phyloP scores from a whole-genome alignment of 2,797 vertebrate genomes.

The Hypotaenidia philippensis region DNA sequence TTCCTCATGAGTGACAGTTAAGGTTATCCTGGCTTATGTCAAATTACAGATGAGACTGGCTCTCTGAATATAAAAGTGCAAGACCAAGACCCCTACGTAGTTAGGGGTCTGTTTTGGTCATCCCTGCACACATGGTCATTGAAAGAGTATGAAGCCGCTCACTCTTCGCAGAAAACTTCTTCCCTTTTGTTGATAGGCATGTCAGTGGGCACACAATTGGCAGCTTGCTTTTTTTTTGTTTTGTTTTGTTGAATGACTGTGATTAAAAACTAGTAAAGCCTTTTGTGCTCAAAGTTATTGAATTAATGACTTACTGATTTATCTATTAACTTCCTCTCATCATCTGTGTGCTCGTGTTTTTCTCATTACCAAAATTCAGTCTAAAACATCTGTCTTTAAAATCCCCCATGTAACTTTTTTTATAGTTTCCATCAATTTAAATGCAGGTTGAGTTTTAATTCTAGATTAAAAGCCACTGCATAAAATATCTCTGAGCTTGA shows the following conservation, averaged over 20 bases:
- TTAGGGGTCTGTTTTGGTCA: neutral
- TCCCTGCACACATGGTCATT: neutral
- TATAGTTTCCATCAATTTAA: neutral
- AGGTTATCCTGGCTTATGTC: neutral
- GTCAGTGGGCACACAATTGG: neutral
- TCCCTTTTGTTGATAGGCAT: neutral
- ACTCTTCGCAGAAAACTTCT: neutral
- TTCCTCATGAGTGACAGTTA: neutral
- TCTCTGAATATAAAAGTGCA: neutral
- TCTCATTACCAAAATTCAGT: neutral
- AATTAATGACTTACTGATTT: neutral
- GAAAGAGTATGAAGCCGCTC: neutral
- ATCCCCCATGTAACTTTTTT: neutral
- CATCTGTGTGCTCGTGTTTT: neutral
- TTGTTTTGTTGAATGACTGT: neutral
- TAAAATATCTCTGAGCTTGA: slow-evolving; percentile 21
- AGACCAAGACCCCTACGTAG: neutral
- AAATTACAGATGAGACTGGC: neutral
- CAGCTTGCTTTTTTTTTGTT: neutral
- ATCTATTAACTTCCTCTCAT: neutral
- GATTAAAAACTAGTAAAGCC: neutral
- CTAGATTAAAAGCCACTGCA: neutral
- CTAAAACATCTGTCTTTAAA: neutral
- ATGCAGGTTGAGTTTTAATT: neutral
- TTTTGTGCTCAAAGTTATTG: neutral